Conservation (phyloP, 1,140 invertebrate species). For the Neuroterus valhalla region DNA sequence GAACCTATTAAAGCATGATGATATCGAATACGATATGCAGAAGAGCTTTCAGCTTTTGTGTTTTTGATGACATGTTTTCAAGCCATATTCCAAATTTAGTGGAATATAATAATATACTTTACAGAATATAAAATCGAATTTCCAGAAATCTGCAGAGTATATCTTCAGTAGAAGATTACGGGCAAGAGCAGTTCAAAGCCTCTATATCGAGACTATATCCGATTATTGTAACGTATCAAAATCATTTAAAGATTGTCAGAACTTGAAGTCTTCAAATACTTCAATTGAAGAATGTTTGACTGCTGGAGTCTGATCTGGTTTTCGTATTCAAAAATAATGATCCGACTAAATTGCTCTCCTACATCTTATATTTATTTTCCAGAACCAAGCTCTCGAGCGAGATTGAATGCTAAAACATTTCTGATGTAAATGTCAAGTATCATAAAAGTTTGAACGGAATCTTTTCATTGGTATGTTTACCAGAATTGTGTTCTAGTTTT, state of each 20-base stretch:
- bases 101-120: background rate
- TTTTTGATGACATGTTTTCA: conserved; percentile 7
- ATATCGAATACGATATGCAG: conserved; percentile 14
- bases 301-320: too few relatives aligned
- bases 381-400: too few relatives aligned
- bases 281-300: too few relatives aligned
- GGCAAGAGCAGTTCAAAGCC: background rate
- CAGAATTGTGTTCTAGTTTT: background rate
- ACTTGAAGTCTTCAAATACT: too few relatives aligned
- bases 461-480: background rate
- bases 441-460: too few relatives aligned
- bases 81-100: conserved; percentile 4
- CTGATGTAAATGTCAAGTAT: too few relatives aligned
- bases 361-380: background rate
- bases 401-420: too few relatives aligned
- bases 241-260: too few relatives aligned
- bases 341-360: too few relatives aligned
- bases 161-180: conserved; percentile 1
- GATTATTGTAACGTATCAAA: too few relatives aligned
- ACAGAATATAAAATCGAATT: background rate
- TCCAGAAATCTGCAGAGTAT: background rate
- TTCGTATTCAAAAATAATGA: too few relatives aligned
- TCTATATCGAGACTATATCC: background rate
- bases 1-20: conserved; percentile 13
- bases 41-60: conserved; percentile 21